Evolutionary conservation across 2,888 invertebrate genomes (phyloP).

Genomic region (Anarsia innoxiella): DNA sequence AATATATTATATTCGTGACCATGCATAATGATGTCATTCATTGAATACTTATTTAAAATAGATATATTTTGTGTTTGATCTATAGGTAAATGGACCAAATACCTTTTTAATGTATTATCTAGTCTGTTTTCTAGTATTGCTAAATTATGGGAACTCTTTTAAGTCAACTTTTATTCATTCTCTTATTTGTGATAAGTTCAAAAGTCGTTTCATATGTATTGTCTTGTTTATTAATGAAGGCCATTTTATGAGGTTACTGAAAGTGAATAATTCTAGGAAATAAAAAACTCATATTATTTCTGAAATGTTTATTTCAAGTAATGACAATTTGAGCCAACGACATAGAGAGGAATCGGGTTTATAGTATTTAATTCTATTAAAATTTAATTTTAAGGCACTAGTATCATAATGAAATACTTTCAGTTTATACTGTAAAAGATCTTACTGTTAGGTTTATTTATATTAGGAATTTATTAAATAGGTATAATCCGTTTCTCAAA

Average conservation of each 20-base stretch:
- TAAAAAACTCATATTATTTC: slow-evolving; percentile 27
- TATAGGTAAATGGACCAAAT: too few species aligned
- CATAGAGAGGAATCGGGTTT: slow-evolving; percentile 34
- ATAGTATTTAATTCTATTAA: slow-evolving; percentile 41
- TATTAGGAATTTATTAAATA: slow-evolving; percentile 61
- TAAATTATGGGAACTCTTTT: not conserved
- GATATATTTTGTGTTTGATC: too few species aligned
- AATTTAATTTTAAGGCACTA: slow-evolving; percentile 54
- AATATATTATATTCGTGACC: too few species aligned
- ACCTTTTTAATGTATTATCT: too few species aligned
- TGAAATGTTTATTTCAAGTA: slow-evolving; percentile 58
- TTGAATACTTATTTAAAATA: too few species aligned
- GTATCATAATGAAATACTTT: slow-evolving; percentile 45
- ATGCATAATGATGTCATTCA: too few species aligned
- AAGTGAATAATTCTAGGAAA: too few species aligned
- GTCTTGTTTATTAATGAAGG: too few species aligned
- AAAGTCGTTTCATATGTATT: too few species aligned
- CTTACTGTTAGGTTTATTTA: slow-evolving; percentile 52
- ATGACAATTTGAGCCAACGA: slow-evolving; percentile 61
- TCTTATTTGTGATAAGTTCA: not conserved
- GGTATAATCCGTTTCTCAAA: slow-evolving; percentile 52
- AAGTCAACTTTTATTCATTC: not conserved
- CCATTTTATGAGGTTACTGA: too few species aligned
- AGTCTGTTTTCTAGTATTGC: not conserved
- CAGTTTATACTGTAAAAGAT: slow-evolving; percentile 43